Percentiles rank a stretch among this genome's conserved stretches.
Evolutionary conservation across 2,113 vertebrate species (phyloP).

Genomic region (Sterna hirundo): DNA sequence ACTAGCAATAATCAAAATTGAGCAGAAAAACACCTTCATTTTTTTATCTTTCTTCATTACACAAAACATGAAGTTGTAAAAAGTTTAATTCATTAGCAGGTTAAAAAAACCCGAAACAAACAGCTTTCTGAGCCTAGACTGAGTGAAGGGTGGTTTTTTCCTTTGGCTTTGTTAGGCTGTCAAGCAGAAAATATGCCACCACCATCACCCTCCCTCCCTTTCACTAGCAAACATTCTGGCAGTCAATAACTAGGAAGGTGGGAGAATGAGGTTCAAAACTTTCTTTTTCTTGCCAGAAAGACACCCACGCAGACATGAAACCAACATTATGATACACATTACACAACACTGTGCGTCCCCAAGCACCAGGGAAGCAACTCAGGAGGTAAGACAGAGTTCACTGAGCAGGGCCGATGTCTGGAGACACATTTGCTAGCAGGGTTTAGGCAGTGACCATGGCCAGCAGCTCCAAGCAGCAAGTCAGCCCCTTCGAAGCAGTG

Average conservation of each 20-base stretch:
- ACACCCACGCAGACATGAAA: neutral
- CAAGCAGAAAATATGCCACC: neutral
- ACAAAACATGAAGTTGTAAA: neutral
- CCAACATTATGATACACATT: neutral
- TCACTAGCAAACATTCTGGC: neutral
- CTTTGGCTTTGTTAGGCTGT: neutral
- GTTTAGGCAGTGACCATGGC: neutral
- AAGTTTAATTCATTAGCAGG: neutral
- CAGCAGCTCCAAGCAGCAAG: neutral
- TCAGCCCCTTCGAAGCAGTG: neutral
- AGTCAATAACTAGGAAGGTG: neutral
- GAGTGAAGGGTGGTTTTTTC: neutral
- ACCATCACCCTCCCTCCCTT: neutral
- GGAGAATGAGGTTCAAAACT: neutral
- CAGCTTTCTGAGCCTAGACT: neutral
- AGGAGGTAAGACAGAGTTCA: neutral
- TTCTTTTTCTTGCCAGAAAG: conserved; percentile 7
- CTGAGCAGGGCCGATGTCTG: neutral
- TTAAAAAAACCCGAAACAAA: neutral
- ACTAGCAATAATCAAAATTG: neutral
- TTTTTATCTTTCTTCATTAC: neutral
- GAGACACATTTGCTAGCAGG: neutral
- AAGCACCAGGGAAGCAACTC: neutral
- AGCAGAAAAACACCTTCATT: neutral
- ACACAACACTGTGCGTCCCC: neutral